A percentile compares a stretch with the other conserved stretches of the same genome.
Conservation (phyloP, 2,797 vertebrate genomes). For the Brachymystax lenok region DNA sequence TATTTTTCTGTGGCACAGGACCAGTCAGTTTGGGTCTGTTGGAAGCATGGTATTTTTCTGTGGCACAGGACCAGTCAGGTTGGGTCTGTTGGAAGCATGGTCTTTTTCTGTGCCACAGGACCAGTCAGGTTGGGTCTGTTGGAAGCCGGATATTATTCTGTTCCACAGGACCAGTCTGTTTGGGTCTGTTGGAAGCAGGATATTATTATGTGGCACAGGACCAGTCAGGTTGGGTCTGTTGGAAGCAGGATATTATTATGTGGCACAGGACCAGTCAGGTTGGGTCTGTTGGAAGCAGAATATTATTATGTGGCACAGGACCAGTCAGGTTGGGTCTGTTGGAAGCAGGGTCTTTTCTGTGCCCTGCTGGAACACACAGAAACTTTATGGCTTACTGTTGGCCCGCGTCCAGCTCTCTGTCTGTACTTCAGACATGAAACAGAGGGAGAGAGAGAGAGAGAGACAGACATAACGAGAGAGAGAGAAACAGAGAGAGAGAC, state of each 20-base stretch:
- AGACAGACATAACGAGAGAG: neutral
- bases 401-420: conserved; percentile 36
- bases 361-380: conserved; percentile 28
- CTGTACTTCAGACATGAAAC: conserved; percentile 41
- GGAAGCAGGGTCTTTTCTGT: conserved; percentile 28
- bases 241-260: too few species aligned
- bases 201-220: neutral
- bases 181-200: neutral
- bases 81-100: neutral
- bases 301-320: neutral
- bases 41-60: too few species aligned
- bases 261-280: too few species aligned
- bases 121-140: too few species aligned
- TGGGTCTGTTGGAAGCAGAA: too few species aligned
- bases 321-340: conserved; percentile 21
- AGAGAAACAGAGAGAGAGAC: neutral
- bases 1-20: too few species aligned
- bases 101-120: neutral
- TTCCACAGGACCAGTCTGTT: too few species aligned
- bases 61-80: neutral
- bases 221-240: too few species aligned
- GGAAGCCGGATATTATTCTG: too few species aligned
- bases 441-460: neutral
- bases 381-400: conserved; percentile 51
- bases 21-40: too few species aligned